These are phyloP conservation scores for Clepsis dumicolana DNA, from an alignment of 2,888 invertebrate species.

Conservation along the genomic window DNA sequence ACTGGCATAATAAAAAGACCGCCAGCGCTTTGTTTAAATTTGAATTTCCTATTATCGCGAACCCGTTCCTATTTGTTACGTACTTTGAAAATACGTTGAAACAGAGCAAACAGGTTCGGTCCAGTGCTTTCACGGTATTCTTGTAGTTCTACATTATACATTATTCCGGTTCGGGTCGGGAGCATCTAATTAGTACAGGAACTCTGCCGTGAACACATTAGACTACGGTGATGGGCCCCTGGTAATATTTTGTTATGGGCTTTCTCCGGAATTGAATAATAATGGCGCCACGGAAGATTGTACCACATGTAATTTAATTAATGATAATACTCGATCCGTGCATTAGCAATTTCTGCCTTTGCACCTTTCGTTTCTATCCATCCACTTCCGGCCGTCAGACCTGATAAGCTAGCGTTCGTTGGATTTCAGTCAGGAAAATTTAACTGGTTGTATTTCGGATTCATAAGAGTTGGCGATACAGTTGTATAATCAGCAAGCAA, in stretches of 20 bases:
- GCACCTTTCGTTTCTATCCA: too few species aligned
- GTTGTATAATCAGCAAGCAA: too few species aligned
- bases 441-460: too few species aligned
- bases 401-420: too few species aligned
- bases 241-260: constrained; percentile 24
- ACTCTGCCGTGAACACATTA: constrained; percentile 51
- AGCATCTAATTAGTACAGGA: constrained; percentile 48
- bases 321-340: background rate
- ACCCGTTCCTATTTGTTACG: constrained; percentile 10
- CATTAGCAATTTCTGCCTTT: too few species aligned
- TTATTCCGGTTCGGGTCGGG: constrained; percentile 35
- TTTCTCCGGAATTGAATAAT: constrained; percentile 15
- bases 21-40: constrained; percentile 12
- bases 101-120: constrained; percentile 39
- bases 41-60: constrained; percentile 24
- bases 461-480: too few species aligned
- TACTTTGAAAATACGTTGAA: constrained; percentile 32
- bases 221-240: constrained; percentile 26
- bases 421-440: too few species aligned
- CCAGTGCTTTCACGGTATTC: constrained; percentile 36
- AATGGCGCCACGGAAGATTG: background rate
- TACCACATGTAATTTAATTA: background rate
- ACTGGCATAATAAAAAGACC: background rate
- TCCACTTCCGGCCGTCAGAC: too few species aligned
- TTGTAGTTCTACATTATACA: constrained; percentile 14